These are phyloP conservation scores for Drosophila acutilabella DNA, from an alignment of 2,888 invertebrate genomes.

Conservation along the genomic window DNA sequence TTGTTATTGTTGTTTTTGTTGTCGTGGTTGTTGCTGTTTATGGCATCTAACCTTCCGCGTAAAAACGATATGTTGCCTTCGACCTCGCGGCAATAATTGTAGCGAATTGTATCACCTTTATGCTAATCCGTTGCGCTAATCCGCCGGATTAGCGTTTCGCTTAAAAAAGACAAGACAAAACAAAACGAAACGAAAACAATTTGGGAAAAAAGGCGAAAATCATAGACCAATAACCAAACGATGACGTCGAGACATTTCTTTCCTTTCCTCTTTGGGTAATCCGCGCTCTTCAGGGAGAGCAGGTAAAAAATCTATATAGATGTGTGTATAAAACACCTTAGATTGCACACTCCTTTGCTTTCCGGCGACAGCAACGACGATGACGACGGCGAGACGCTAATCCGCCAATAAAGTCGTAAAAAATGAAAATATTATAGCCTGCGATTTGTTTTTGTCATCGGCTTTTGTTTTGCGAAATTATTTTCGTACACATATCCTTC, in stretches of 20 bases:
- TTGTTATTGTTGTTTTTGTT: slow-evolving; percentile 5
- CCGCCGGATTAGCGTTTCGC: slow-evolving; percentile 72
- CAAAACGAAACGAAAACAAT: slow-evolving; percentile 58
- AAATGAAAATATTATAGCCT: slow-evolving; percentile 46
- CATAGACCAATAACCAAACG: slow-evolving; percentile 38
- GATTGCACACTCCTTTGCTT: slow-evolving; percentile 72
- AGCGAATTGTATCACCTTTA: slow-evolving; percentile 73
- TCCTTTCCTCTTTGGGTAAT: slow-evolving; percentile 53
- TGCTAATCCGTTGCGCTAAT: slow-evolving; percentile 73
- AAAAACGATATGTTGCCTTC: slow-evolving; percentile 56
- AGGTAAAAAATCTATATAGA: slow-evolving; percentile 44
- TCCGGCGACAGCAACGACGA: slow-evolving; percentile 42
- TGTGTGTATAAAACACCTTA: slow-evolving; percentile 38
- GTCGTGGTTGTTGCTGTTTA: slow-evolving; percentile 38
- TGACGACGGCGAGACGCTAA: slow-evolving; percentile 54
- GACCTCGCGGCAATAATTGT: slow-evolving; percentile 66
- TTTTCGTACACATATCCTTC: slow-evolving; percentile 68
- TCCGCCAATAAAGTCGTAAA: slow-evolving; percentile 73
- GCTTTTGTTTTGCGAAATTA: slow-evolving; percentile 62
- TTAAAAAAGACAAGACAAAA: slow-evolving; percentile 58
- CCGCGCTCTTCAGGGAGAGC: slow-evolving; percentile 55
- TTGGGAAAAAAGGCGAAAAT: slow-evolving; percentile 66
- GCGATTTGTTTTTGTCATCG: slow-evolving; percentile 51
- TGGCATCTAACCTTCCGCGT: slow-evolving; percentile 63
- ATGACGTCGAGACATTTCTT: slow-evolving; percentile 37